Evolutionary conservation across 2,797 vertebrate genomes (phyloP), one percentile per base, ranked within the genome.

Genomic region (Chromobotia macracanthus): DNA sequence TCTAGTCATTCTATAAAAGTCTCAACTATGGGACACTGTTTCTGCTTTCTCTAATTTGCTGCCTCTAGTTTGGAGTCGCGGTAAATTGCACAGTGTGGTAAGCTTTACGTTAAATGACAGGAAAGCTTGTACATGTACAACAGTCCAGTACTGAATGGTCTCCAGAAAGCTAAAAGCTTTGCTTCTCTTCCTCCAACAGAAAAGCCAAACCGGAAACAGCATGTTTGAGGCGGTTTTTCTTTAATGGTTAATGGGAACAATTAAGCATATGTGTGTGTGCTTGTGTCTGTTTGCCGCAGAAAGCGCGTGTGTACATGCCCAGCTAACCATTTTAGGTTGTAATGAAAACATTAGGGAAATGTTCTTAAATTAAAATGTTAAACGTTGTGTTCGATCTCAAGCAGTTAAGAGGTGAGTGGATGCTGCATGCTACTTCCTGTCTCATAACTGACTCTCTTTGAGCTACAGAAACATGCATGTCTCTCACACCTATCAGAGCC

Each of bases 191-290:
- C 71, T 64, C 23, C 12, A 10, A 31, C 38, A 28, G 46, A 48
- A 41, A 73, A 48, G 44, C 63, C 63, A 28, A 75, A 71, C 68
- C 70, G 65, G 74, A 69, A 65, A 61, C 65, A 41, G 44, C 77
- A 31, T 53, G 64, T 82, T 58, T 75, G 65, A 41, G 80, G 70
- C 72, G 12, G 19, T 80, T 81, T 58, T 60, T 72, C 66, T 82
- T n/a, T n/a, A n/a, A n/a, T n/a, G n/a, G n/a, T 68, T 77, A 87
- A 78, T 78, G 74, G 61, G 55, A 75, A 65, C 77, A 77, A 87
- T 81, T 83, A 87, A 75, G 72, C 76, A 71, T 61, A 63, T 85
- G 73, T 84, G 64, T 41, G 64, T 23, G 65, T 25, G 68, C 19
- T 10, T 46, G 64, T 66, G 64, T 23, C 31, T 38, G 25, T 69